phyloP scores from a whole-genome alignment of 2,113 vertebrate species.

The Amphilophus citrinellus region DNA sequence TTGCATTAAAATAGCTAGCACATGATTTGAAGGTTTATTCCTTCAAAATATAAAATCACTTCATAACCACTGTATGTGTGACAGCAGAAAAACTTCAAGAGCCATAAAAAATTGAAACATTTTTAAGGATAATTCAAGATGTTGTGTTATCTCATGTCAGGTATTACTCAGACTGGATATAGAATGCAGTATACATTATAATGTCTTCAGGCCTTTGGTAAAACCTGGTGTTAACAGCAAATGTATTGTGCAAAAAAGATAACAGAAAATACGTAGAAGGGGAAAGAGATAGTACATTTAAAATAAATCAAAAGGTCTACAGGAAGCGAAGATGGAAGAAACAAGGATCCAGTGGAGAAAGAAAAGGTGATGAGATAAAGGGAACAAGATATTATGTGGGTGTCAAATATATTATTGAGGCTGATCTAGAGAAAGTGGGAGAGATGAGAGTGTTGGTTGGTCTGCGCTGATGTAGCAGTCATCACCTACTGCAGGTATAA shows the following conservation, averaged over 20 bases:
- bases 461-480: constrained; percentile 22
- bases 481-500: constrained; percentile 65
- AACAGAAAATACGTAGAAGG: constrained; percentile 39
- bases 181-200: constrained; percentile 3
- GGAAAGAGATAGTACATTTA: constrained; percentile 25
- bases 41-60: background rate
- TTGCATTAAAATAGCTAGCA: background rate
- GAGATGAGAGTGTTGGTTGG: constrained; percentile 1
- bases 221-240: constrained; percentile 59
- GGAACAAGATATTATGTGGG: constrained; percentile 53
- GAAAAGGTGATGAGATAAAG: constrained; percentile 18
- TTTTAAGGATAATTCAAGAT: background rate
- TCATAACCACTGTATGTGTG: background rate
- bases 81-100: background rate
- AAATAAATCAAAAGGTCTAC: constrained; percentile 51
- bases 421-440: constrained; percentile 35
- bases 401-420: constrained; percentile 72
- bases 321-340: constrained; percentile 27
- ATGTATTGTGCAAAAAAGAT: constrained; percentile 50
- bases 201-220: constrained; percentile 33
- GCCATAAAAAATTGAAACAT: background rate
- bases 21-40: background rate
- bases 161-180: constrained; percentile 30
- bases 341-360: constrained; percentile 16
- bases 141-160: background rate